Percentiles rank a stretch among this genome's conserved stretches.
These are phyloP conservation scores for Rhinoraja longicauda DNA, from an alignment of 2,797 vertebrate genomes.

Conservation along the genomic window DNA sequence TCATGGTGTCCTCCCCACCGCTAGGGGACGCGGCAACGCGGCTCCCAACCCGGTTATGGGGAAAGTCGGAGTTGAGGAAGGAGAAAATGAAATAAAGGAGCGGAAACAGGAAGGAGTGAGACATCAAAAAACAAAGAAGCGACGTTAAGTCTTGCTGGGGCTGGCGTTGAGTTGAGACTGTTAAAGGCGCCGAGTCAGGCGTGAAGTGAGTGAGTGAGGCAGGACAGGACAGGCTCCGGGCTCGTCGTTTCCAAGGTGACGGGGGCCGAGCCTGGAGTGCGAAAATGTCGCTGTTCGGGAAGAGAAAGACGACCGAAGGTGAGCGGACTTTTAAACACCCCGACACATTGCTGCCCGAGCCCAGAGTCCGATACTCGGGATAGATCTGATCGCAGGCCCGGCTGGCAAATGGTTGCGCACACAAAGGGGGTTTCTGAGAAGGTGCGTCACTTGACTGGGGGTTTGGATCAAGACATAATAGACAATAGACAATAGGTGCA, in stretches of 20 bases:
- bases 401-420: too few species aligned
- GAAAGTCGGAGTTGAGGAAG: background rate
- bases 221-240: background rate
- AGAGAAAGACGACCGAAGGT: slow-evolving; percentile 32
- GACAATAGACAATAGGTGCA: too few species aligned
- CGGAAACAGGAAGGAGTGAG: background rate
- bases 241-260: slow-evolving; percentile 4
- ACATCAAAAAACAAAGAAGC: background rate
- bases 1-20: background rate
- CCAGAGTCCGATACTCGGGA: background rate
- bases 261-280: background rate
- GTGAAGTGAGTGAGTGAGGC: too few species aligned
- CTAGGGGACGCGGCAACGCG: background rate
- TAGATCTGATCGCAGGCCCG: background rate
- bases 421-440: too few species aligned
- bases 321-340: background rate
- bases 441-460: background rate
- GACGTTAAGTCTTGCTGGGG: too few species aligned
- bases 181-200: too few species aligned
- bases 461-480: too few species aligned
- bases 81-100: background rate
- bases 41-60: background rate
- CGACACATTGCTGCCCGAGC: background rate
- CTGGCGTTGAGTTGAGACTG: too few species aligned
- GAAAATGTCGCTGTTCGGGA: slow-evolving; percentile 30